A percentile compares a stretch with the other conserved stretches of the same genome.
These are phyloP conservation scores for Saccopteryx bilineata DNA, from an alignment of 2,113 vertebrate species.

Conservation along the genomic window DNA sequence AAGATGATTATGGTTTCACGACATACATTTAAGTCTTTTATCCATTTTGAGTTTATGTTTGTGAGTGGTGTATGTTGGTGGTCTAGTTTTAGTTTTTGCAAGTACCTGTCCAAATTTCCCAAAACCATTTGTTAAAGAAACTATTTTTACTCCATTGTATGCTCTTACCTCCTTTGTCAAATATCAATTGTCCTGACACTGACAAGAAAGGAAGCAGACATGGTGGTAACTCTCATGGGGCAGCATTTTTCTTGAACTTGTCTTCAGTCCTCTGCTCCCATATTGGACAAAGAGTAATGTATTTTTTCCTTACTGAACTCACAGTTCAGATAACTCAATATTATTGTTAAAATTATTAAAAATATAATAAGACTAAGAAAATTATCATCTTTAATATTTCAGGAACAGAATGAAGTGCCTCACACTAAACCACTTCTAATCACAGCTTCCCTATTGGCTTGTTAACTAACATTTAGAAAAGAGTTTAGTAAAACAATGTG, in stretches of 20 bases:
- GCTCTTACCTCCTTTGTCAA: too few relatives aligned
- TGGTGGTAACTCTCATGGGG: rapidly evolving
- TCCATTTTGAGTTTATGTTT: too few relatives aligned
- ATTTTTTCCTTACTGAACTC: background rate
- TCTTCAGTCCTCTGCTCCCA: background rate
- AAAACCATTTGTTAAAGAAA: too few relatives aligned
- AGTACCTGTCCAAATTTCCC: too few relatives aligned
- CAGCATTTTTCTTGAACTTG: background rate
- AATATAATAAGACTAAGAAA: conserved; percentile 14
- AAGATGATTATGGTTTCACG: too few relatives aligned
- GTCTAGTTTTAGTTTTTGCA: too few relatives aligned
- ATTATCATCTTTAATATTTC: background rate
- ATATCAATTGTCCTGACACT: background rate
- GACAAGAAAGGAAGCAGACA: background rate
- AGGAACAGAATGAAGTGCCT: background rate
- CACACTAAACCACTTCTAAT: rapidly evolving
- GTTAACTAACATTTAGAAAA: background rate
- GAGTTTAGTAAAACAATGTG: background rate
- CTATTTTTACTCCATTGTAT: too few relatives aligned
- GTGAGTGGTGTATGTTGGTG: too few relatives aligned
- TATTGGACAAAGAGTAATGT: background rate
- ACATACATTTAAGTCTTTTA: too few relatives aligned
- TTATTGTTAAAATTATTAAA: background rate
- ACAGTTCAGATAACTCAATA: background rate
- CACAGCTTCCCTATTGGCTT: background rate